Evolutionary conservation across 1,140 invertebrate species (phyloP).

Genomic region (Schlechtendalia chinensis): DNA sequence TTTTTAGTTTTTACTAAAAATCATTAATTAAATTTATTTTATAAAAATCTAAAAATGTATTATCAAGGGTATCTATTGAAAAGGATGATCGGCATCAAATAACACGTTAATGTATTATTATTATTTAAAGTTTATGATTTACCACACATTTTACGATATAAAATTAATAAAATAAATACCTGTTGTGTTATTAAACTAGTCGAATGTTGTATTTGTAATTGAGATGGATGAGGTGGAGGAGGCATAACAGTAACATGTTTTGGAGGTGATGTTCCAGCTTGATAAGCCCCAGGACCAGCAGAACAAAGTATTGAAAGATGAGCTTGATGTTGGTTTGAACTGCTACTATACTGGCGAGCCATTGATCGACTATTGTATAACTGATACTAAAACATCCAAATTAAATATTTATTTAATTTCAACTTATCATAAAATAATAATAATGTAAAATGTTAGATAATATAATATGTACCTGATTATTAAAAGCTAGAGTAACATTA

Average conservation of each 20-base stretch:
- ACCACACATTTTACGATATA: neutral
- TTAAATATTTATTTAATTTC: slow-evolving; percentile 2
- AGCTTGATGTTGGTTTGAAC: slow-evolving; percentile 58
- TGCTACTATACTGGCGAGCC: slow-evolving; percentile 62
- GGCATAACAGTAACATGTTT: slow-evolving; percentile 86
- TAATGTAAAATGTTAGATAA: neutral
- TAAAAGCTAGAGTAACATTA: slow-evolving; percentile 85
- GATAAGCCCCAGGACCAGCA: slow-evolving; percentile 55
- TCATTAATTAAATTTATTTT: too few species aligned
- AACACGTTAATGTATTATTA: too few species aligned
- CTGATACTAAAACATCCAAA: slow-evolving; percentile 69
- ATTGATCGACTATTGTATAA: slow-evolving; percentile 77
- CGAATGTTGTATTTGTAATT: slow-evolving; percentile 68
- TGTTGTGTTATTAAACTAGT: slow-evolving; percentile 64
- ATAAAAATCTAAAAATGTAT: too few species aligned
- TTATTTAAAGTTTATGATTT: neutral
- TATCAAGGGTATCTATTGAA: too few species aligned
- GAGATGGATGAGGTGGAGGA: slow-evolving; percentile 66
- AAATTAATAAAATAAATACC: slow-evolving; percentile 55
- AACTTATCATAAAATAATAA: too few species aligned
- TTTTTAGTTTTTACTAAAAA: too few species aligned
- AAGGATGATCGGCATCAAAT: too few species aligned
- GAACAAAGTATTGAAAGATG: slow-evolving; percentile 51
- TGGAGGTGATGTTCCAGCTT: slow-evolving; percentile 77
- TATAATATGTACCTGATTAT: slow-evolving; percentile 63